Percentiles rank a stretch among this genome's conserved stretches.
Conservation (phyloP, 2,113 vertebrate genomes). For the Ailurus styani region DNA sequence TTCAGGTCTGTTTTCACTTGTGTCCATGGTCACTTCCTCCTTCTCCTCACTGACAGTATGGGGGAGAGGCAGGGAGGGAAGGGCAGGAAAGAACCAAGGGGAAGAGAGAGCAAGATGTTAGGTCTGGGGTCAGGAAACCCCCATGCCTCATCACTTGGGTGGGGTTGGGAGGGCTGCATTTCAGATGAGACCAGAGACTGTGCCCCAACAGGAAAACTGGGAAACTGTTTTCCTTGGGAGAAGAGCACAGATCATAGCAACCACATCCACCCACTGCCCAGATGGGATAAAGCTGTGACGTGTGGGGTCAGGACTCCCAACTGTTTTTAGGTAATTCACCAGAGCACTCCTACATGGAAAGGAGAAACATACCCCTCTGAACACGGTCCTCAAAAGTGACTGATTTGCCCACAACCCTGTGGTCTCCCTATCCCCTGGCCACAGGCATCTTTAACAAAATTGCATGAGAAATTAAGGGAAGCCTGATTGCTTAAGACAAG, state of each 20-base stretch:
- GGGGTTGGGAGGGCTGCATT: slow-evolving; percentile 15
- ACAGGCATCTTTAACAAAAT: neutral
- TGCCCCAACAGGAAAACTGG: neutral
- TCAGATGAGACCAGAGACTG: neutral
- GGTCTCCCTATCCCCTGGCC: neutral
- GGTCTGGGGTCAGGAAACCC: slow-evolving; percentile 35
- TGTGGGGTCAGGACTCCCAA: neutral
- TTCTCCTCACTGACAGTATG: slow-evolving; percentile 80
- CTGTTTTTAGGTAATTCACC: neutral
- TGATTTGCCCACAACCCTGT: neutral
- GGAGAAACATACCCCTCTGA: neutral
- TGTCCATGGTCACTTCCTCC: slow-evolving; percentile 81
- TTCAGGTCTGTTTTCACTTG: slow-evolving; percentile 78
- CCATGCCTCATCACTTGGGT: slow-evolving; percentile 40
- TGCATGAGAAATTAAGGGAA: neutral
- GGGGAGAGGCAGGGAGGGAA: slow-evolving; percentile 56
- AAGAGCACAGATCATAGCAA: neutral
- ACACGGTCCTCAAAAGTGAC: slow-evolving; percentile 18
- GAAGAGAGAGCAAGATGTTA: slow-evolving; percentile 70
- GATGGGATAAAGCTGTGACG: neutral
- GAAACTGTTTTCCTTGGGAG: neutral
- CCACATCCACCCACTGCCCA: neutral
- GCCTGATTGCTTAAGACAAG: neutral
- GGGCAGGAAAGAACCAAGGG: slow-evolving; percentile 77
- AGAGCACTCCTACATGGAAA: neutral